Conservation (phyloP, 2,888 invertebrate genomes). For the Dicycla oo region DNA sequence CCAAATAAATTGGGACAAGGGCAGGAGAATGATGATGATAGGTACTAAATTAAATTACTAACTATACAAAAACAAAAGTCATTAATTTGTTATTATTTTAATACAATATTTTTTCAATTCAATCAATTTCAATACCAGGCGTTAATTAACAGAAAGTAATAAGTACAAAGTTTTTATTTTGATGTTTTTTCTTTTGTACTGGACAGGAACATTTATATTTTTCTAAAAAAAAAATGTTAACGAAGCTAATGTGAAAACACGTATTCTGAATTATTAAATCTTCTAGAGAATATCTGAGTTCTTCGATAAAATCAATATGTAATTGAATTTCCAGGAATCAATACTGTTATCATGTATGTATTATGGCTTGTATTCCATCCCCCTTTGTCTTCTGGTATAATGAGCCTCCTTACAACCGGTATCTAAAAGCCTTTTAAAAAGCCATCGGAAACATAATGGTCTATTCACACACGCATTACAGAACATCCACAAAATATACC, state of each 20-base stretch:
- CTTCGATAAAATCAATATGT: neutral
- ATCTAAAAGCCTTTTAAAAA: conserved; percentile 61
- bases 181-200: neutral
- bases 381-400: conserved; percentile 53
- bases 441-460: conserved; percentile 47
- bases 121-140: neutral
- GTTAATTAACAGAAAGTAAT: neutral
- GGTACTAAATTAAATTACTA: neutral
- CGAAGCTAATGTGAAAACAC: neutral
- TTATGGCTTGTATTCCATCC: conserved; percentile 14
- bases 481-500: conserved; percentile 23
- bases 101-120: neutral
- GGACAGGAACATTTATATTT: neutral
- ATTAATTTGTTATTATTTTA: no score
- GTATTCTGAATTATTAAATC: neutral
- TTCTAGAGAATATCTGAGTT: neutral
- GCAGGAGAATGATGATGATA: no score
- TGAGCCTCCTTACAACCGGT: conserved; percentile 42
- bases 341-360: neutral
- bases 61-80: neutral
- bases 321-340: conserved; percentile 11
- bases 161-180: neutral
- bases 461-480: conserved; percentile 28
- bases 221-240: neutral
- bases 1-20: no score